These are phyloP conservation scores for Melikaiella ostensackeni DNA, from an alignment of 2,888 invertebrate species.

Conservation along the genomic window DNA sequence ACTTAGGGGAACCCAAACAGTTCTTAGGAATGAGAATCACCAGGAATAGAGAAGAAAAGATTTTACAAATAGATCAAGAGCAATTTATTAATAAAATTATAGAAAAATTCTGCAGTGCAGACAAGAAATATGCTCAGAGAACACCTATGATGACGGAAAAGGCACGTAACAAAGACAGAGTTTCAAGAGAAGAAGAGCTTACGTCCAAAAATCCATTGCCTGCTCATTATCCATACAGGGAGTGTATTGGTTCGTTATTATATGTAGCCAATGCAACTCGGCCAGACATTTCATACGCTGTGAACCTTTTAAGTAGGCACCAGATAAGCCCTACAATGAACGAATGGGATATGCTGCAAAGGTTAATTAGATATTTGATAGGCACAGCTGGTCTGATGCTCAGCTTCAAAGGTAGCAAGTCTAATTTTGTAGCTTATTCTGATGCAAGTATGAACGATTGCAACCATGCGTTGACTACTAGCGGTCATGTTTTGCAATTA, in stretches of 20 bases:
- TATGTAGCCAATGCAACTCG: neutral
- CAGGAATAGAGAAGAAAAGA: neutral
- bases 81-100: slow-evolving; percentile 46
- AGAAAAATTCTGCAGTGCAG: slow-evolving; percentile 38
- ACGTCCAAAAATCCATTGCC: neutral
- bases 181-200: neutral
- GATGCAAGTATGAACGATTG: slow-evolving; percentile 8
- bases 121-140: neutral
- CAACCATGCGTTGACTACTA: neutral
- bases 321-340: no score
- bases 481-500: neutral
- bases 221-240: neutral
- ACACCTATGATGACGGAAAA: neutral
- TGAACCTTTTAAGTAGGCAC: no score
- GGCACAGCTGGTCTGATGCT: neutral
- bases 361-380: neutral
- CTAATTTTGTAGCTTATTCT: neutral
- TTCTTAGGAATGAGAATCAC: neutral
- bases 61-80: slow-evolving; percentile 40
- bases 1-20: neutral
- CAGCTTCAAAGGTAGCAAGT: neutral
- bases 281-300: neutral
- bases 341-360: neutral
- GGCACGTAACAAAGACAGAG: neutral
- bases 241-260: neutral